Conservation (phyloP, 2,797 vertebrate genomes). For the Hafferia zeledoni region DNA sequence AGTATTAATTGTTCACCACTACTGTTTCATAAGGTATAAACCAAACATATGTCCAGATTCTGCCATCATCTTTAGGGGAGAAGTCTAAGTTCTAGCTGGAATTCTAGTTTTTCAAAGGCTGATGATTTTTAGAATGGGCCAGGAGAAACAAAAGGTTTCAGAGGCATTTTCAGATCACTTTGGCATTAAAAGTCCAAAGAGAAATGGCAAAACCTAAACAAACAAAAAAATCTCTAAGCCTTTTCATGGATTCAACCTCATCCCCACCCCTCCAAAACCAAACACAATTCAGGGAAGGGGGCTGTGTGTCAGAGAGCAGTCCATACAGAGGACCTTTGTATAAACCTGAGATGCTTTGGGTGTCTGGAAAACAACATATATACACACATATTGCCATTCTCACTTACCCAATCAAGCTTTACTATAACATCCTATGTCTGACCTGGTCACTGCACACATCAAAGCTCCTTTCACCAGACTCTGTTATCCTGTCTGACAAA, state of each 20-base stretch:
- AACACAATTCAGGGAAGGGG: accelerated
- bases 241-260: neutral
- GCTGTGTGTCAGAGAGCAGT: neutral
- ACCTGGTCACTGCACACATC: neutral
- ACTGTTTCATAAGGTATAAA: neutral
- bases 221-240: neutral
- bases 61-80: neutral
- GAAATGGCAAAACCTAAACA: neutral
- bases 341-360: neutral
- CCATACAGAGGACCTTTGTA: neutral
- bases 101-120: neutral
- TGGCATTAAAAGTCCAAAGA: neutral
- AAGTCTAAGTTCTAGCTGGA: neutral
- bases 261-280: neutral
- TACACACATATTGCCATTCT: neutral
- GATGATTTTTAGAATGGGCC: neutral
- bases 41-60: neutral
- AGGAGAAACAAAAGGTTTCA: neutral
- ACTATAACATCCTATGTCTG: neutral
- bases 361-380: neutral
- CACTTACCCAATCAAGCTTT: neutral
- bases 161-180: neutral
- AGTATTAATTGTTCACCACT: neutral
- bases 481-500: neutral
- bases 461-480: neutral